Conservation (phyloP, 2,797 vertebrate genomes). For the Enteromius fasciolatus region DNA sequence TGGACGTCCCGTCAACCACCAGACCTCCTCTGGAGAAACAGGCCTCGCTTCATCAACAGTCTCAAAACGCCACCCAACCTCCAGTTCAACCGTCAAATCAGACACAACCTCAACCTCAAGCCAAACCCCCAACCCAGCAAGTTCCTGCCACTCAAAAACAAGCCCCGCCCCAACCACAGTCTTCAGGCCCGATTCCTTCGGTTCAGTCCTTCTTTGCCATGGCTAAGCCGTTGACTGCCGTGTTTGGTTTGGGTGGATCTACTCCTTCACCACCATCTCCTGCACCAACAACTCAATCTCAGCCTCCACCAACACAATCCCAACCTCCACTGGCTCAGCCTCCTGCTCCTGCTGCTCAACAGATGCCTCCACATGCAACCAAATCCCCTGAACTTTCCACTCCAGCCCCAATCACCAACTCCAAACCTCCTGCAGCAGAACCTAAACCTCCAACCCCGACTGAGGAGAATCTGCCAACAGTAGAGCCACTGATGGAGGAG, state of each 20-base stretch:
- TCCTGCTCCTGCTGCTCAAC: slow-evolving; percentile 50
- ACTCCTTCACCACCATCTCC: slow-evolving; percentile 71
- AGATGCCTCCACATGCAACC: slow-evolving; percentile 48
- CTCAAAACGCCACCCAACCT: slow-evolving; percentile 58
- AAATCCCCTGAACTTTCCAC: slow-evolving; percentile 46
- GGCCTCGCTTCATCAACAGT: slow-evolving; percentile 75
- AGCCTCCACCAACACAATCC: slow-evolving; percentile 57
- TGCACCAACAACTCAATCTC: slow-evolving; percentile 66
- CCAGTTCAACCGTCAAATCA: slow-evolving; percentile 56
- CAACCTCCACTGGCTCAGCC: slow-evolving; percentile 23
- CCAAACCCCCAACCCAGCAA: slow-evolving; percentile 49
- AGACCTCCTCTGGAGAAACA: slow-evolving; percentile 80
- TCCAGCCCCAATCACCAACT: slow-evolving; percentile 40
- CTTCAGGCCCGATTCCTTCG: slow-evolving; percentile 66
- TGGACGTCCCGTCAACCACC: slow-evolving; percentile 61
- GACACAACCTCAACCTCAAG: slow-evolving; percentile 52
- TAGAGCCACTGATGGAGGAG: slow-evolving; percentile 58
- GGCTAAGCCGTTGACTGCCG: slow-evolving; percentile 80
- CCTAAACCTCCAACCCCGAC: slow-evolving; percentile 40
- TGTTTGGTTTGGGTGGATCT: slow-evolving; percentile 77
- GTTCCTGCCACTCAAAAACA: slow-evolving; percentile 61
- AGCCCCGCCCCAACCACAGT: slow-evolving; percentile 71
- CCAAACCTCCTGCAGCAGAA: slow-evolving; percentile 60
- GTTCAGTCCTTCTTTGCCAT: slow-evolving; percentile 82
- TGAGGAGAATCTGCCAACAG: slow-evolving; percentile 43